A percentile compares a stretch with the other conserved stretches of the same genome.
Conservation (phyloP, 2,113 vertebrate genomes). For the Vulpes ferrilata region DNA sequence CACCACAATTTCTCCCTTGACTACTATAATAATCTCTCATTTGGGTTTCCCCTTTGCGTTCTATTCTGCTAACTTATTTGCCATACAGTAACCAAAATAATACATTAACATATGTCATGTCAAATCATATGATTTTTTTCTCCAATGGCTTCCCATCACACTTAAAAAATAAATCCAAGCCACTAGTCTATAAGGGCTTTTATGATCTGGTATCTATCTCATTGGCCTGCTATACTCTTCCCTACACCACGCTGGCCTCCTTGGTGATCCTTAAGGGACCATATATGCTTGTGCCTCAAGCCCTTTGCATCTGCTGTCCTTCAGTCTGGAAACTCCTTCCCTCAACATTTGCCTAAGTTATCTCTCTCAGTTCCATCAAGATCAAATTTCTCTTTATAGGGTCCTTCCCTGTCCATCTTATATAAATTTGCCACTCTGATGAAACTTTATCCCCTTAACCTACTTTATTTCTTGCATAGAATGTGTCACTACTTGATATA, state of each 20-base stretch:
- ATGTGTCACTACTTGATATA: neutral
- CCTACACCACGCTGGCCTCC: neutral
- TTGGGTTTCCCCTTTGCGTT: neutral
- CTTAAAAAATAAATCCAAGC: neutral
- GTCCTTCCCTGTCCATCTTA: neutral
- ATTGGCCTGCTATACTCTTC: rapidly evolving
- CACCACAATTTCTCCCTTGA: neutral
- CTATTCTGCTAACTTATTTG: neutral
- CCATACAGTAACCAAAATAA: neutral
- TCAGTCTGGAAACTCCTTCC: neutral
- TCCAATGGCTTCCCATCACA: neutral
- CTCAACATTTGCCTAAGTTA: neutral
- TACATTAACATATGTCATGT: neutral
- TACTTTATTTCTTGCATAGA: neutral
- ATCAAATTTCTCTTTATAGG: neutral
- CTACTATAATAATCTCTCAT: neutral
- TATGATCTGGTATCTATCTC: neutral
- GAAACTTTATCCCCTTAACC: neutral
- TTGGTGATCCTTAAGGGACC: neutral
- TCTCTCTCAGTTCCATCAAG: neutral
- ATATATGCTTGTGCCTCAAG: neutral
- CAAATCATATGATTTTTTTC: neutral
- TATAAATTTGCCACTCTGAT: neutral
- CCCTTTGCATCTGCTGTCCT: neutral
- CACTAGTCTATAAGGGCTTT: rapidly evolving